Percentiles rank a stretch among this genome's conserved stretches.
These are phyloP conservation scores for Junonia oenone DNA, from an alignment of 2,888 invertebrate species.

Conservation along the genomic window DNA sequence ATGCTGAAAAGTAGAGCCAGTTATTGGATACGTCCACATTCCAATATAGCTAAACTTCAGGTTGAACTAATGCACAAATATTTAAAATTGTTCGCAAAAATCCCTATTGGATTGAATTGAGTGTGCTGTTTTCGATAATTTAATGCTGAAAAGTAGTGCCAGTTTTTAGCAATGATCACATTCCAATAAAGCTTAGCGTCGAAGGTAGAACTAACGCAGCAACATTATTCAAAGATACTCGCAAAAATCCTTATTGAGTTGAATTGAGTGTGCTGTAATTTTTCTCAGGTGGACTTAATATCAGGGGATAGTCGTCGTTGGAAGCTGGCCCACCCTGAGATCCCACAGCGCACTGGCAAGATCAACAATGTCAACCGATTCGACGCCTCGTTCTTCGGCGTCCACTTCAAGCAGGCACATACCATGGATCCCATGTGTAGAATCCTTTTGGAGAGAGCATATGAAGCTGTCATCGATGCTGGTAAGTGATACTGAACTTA, in stretches of 20 bases:
- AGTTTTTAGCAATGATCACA: too few species aligned
- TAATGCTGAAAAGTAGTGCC: too few species aligned
- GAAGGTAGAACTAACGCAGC: too few species aligned
- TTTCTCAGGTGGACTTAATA: conserved; percentile 86
- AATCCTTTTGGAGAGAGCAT: conserved; percentile 86
- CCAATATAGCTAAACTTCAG: too few species aligned
- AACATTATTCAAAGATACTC: too few species aligned
- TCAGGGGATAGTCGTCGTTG: conserved; percentile 89
- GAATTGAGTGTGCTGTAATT: neutral
- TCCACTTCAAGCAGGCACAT: conserved; percentile 86
- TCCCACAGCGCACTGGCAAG: conserved; percentile 87
- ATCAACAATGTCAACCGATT: conserved; percentile 85
- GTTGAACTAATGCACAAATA: too few species aligned
- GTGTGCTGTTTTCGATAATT: too few species aligned
- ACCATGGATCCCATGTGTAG: conserved; percentile 89
- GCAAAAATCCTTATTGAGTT: neutral
- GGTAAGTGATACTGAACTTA: conserved; percentile 50
- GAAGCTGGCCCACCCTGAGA: conserved; percentile 85
- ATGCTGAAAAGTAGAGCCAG: too few species aligned
- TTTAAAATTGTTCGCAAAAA: neutral
- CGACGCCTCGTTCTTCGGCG: conserved; percentile 87
- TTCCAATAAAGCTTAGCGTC: too few species aligned
- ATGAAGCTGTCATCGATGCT: conserved; percentile 89
- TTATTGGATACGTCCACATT: too few species aligned
- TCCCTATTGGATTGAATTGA: neutral